These are phyloP conservation scores for Idris sp. DNA, from an alignment of 1,140 invertebrate species.

Conservation along the genomic window DNA sequence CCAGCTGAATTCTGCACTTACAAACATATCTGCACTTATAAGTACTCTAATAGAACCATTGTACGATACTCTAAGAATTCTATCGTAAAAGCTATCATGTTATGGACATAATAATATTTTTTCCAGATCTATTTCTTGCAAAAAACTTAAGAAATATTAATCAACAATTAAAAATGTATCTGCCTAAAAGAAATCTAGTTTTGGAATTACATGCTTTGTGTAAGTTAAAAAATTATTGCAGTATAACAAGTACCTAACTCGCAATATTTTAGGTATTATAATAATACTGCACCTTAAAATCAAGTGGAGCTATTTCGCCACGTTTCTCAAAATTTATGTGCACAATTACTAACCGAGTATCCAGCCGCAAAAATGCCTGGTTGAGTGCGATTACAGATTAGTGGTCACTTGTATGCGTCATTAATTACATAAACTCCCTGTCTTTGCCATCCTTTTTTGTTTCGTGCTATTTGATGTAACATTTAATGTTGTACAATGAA, in stretches of 20 bases:
- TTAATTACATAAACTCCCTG: conserved; percentile 63
- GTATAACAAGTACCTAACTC: too few relatives aligned
- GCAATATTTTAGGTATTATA: conserved; percentile 42
- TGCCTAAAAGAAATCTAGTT: too few relatives aligned
- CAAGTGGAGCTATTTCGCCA: conserved; percentile 52
- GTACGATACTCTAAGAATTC: too few relatives aligned
- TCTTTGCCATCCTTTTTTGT: conserved; percentile 62
- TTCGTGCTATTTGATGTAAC: conserved; percentile 52
- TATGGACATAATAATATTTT: too few relatives aligned
- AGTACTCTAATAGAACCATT: too few relatives aligned
- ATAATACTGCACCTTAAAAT: conserved; percentile 53
- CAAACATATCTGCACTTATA: conserved; percentile 25
- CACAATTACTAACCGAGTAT: conserved; percentile 66
- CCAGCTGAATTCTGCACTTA: conserved; percentile 32
- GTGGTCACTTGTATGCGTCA: conserved; percentile 69
- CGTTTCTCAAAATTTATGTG: conserved; percentile 64
- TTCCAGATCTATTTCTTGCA: too few relatives aligned
- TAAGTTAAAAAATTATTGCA: too few relatives aligned
- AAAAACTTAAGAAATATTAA: too few relatives aligned
- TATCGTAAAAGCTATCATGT: too few relatives aligned
- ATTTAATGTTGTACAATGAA: conserved; percentile 60
- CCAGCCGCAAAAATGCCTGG: conserved; percentile 66
- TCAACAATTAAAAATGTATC: too few relatives aligned
- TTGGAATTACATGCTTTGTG: too few relatives aligned
- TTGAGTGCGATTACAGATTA: conserved; percentile 67